phyloP scores from a whole-genome alignment of 2,888 invertebrate genomes.

The Drosophila prolongata region DNA sequence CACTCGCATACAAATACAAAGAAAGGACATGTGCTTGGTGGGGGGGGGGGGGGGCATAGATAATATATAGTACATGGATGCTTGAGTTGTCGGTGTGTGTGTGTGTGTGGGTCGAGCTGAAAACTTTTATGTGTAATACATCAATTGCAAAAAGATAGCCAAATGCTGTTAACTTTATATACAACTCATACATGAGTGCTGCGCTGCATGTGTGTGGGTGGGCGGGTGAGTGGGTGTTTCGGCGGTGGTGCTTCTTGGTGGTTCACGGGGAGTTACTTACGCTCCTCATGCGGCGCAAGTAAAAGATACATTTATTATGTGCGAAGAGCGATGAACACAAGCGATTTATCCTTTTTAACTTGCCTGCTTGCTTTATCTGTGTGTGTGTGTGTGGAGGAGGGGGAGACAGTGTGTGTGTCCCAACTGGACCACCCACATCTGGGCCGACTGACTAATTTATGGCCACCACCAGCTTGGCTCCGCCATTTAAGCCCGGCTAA shows the following conservation, averaged over 20 bases:
- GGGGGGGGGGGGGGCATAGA: constrained; percentile 28
- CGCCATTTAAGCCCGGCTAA: constrained; percentile 60
- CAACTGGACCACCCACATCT: constrained; percentile 65
- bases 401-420: constrained; percentile 28
- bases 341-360: constrained; percentile 83
- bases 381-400: constrained; percentile 20
- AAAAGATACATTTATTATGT: constrained; percentile 83
- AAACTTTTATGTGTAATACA: constrained; percentile 82
- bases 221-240: constrained; percentile 4
- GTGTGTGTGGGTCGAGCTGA: constrained; percentile 56
- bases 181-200: constrained; percentile 56
- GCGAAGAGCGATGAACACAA: constrained; percentile 82
- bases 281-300: constrained; percentile 73
- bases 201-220: constrained; percentile 20
- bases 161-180: constrained; percentile 81
- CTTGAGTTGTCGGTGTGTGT: constrained; percentile 27
- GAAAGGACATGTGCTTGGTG: constrained; percentile 20
- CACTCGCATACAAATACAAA: constrained; percentile 20
- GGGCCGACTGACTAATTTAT: constrained; percentile 69
- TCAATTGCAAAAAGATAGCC: constrained; percentile 84
- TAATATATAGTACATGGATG: constrained; percentile 67
- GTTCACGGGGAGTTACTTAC: constrained; percentile 71
- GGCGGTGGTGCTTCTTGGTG: constrained; percentile 14
- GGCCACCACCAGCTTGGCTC: constrained; percentile 69
- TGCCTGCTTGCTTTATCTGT: constrained; percentile 62